Percentiles rank a stretch among this genome's conserved stretches.
phyloP scores from a whole-genome alignment of 35 echinoderm and acorn worm species.

The Ophioderma brevispina region DNA sequence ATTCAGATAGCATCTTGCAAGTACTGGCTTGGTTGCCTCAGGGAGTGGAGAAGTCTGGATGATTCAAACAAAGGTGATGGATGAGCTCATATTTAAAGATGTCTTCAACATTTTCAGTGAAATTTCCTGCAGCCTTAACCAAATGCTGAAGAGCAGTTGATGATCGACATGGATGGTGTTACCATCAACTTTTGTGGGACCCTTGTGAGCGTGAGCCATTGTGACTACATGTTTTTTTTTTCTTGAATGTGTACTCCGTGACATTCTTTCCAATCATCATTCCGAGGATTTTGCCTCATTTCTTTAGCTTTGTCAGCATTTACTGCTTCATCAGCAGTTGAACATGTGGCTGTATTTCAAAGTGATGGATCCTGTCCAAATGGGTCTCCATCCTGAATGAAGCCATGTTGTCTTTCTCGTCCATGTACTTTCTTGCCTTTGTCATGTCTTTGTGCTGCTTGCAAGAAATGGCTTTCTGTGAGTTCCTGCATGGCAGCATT shows the following conservation, averaged over 20 bases:
- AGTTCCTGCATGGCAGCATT: slow-evolving; percentile 75
- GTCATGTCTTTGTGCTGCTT: slow-evolving; percentile 57
- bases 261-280: slow-evolving; percentile 24
- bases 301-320: slow-evolving; percentile 58
- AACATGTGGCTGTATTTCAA: slow-evolving; percentile 47
- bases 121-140: slow-evolving; percentile 12
- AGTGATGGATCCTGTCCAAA: slow-evolving; percentile 34
- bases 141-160: slow-evolving; percentile 72
- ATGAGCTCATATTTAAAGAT: slow-evolving; percentile 74
- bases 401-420: slow-evolving; percentile 22
- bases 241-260: slow-evolving; percentile 57
- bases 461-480: slow-evolving; percentile 4
- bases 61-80: slow-evolving; percentile 77
- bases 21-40: slow-evolving; percentile 41
- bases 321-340: slow-evolving; percentile 34
- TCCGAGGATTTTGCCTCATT: slow-evolving; percentile 49
- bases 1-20: slow-evolving; percentile 63
- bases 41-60: neutral
- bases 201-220: slow-evolving; percentile 15
- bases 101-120: neutral
- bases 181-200: slow-evolving; percentile 31
- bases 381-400: slow-evolving; percentile 27
- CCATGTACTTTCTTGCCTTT: slow-evolving; percentile 2
- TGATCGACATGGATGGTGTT: slow-evolving; percentile 50
- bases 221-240: slow-evolving; percentile 56